These are phyloP conservation scores for Drosophila mercatorum DNA, from an alignment of 2,888 invertebrate genomes.

Conservation along the genomic window DNA sequence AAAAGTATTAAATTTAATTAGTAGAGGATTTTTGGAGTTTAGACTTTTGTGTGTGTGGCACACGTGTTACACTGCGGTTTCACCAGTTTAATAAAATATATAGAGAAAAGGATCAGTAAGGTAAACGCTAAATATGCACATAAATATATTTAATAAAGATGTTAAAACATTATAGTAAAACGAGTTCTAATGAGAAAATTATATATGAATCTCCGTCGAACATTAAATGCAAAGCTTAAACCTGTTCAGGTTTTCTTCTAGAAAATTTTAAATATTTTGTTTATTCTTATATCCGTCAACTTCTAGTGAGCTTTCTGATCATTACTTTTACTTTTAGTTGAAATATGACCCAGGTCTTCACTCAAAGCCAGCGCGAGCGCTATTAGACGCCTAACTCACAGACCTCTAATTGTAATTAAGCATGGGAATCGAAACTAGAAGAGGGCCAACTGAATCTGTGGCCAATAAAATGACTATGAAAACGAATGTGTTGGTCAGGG, in stretches of 20 bases:
- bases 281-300: not conserved
- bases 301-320: not conserved
- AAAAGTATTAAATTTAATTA: conserved; percentile 65
- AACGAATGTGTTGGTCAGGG: conserved; percentile 45
- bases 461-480: conserved; percentile 56
- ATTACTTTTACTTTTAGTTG: conserved; percentile 48
- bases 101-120: not conserved
- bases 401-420: conserved; percentile 73
- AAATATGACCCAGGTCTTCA: conserved; percentile 16
- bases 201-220: too few relatives aligned
- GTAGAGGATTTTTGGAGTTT: conserved; percentile 36
- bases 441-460: conserved; percentile 31
- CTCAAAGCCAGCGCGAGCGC: conserved; percentile 14
- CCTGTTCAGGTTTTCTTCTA: too few relatives aligned
- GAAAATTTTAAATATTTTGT: not conserved
- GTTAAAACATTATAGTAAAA: too few relatives aligned
- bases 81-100: too few relatives aligned
- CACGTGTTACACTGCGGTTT: conserved; percentile 25
- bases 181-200: too few relatives aligned
- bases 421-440: conserved; percentile 59
- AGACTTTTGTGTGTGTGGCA: conserved; percentile 36
- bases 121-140: not conserved
- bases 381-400: conserved; percentile 51
- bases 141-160: too few relatives aligned
- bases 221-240: too few relatives aligned